These are phyloP conservation scores for Periplaneta americana DNA, from an alignment of 1,140 invertebrate species.

Conservation along the genomic window DNA sequence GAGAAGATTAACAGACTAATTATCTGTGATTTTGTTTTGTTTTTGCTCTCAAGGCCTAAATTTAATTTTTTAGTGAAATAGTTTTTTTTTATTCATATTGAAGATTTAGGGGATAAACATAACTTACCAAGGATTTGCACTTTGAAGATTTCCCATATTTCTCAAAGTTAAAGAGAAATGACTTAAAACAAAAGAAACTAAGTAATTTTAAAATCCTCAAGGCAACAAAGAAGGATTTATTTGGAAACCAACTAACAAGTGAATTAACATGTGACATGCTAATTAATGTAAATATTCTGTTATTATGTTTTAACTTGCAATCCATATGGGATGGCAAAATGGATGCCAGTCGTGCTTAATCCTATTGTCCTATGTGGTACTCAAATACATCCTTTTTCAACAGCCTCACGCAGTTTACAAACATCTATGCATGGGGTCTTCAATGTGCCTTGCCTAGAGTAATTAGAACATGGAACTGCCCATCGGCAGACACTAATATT, in stretches of 20 bases:
- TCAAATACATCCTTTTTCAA: background rate
- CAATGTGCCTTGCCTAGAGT: background rate
- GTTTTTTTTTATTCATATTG: background rate
- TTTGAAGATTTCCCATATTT: background rate
- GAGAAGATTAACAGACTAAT: no score
- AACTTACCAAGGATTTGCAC: background rate
- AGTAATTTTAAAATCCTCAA: background rate
- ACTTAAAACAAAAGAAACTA: no score
- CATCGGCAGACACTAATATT: background rate
- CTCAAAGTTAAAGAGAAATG: no score
- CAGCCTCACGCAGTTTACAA: background rate
- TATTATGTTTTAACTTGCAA: background rate
- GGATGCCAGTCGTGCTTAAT: background rate
- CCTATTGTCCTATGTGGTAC: background rate
- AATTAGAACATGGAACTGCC: background rate
- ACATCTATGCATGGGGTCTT: background rate
- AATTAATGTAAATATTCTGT: background rate
- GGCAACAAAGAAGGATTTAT: background rate
- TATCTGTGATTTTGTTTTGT: no score
- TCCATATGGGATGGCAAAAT: background rate
- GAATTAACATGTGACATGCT: background rate
- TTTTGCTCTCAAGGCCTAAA: background rate
- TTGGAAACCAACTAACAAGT: background rate
- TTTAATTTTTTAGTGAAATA: background rate
- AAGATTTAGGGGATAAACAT: background rate